A percentile compares a stretch with the other conserved stretches of the same genome.
Evolutionary conservation across 2,797 vertebrate species (phyloP).

Genomic region (Nannoperca australis): DNA sequence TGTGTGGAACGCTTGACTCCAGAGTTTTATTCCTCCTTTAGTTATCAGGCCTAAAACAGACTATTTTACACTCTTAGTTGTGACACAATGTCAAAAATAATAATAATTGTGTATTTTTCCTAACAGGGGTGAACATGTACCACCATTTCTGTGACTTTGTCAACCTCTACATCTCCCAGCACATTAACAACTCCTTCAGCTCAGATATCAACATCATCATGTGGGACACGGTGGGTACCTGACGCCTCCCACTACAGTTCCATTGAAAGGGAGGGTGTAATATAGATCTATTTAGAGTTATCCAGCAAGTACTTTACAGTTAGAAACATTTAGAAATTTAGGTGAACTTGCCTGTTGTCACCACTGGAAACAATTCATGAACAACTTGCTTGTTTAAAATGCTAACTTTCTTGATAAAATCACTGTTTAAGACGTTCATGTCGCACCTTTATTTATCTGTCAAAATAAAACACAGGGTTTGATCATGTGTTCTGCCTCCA

Average conservation of each 20-base stretch:
- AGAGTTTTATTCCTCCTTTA: not conserved
- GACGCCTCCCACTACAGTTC: not conserved
- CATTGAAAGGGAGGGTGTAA: not conserved
- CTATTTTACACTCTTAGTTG: constrained; percentile 13
- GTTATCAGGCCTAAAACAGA: not conserved
- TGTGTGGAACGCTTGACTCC: not conserved
- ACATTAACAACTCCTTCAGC: constrained; percentile 96
- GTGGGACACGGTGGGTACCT: constrained; percentile 97
- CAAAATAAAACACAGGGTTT: constrained; percentile 13
- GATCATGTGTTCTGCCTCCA: not conserved
- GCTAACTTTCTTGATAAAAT: no score
- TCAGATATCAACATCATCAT: constrained; percentile 93
- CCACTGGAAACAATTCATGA: not conserved
- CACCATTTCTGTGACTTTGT: constrained; percentile 99
- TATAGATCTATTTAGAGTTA: not conserved
- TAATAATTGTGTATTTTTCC: constrained; percentile 25
- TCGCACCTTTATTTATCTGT: constrained; percentile 4
- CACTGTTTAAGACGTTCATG: not conserved
- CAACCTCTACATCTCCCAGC: constrained; percentile 97
- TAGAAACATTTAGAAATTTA: not conserved
- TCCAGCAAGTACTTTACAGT: not conserved
- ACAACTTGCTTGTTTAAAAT: not conserved
- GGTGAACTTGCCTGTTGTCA: not conserved
- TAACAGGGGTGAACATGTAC: constrained; percentile 97
- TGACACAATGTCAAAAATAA: constrained; percentile 8